Conservation (phyloP, 2,797 vertebrate species). For the Sebastes ruberrimus region DNA sequence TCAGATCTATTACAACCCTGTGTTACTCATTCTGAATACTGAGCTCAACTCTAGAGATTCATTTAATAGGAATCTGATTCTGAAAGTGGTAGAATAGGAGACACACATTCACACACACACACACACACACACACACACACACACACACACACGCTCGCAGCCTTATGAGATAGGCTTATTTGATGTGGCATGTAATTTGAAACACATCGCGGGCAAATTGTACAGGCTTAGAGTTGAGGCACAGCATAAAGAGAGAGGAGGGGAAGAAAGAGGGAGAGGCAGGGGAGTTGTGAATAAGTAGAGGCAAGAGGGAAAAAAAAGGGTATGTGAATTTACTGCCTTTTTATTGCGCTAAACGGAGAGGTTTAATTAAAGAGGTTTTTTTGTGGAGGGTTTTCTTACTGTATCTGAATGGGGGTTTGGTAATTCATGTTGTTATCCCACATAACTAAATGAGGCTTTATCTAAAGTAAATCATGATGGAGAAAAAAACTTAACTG, state of each 20-base stretch:
- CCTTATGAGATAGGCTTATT: constrained; percentile 62
- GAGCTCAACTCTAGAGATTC: constrained; percentile 50
- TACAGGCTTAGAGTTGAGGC: constrained; percentile 31
- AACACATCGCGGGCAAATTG: constrained; percentile 66
- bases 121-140: neutral
- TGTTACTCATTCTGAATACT: constrained; percentile 67
- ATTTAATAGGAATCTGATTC: constrained; percentile 62
- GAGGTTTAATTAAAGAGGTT: neutral
- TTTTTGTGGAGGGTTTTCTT: neutral
- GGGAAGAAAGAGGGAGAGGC: neutral
- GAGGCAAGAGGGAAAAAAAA: neutral
- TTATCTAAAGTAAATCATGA: neutral
- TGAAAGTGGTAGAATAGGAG: constrained; percentile 44
- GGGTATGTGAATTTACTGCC: neutral
- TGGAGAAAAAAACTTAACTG: neutral
- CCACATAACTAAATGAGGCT: neutral
- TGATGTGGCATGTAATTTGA: constrained; percentile 77
- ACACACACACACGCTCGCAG: neutral
- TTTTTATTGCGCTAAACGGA: neutral
- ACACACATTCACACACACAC: constrained; percentile 15
- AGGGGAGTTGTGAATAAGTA: neutral
- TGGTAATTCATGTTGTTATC: neutral
- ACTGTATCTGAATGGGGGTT: neutral
- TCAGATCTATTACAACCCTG: constrained; percentile 57
- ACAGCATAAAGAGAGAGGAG: constrained; percentile 8